Evolutionary conservation across 2,113 vertebrate species (phyloP), one percentile per base, ranked within the genome.

Genomic region (Pungitius pungitius): DNA sequence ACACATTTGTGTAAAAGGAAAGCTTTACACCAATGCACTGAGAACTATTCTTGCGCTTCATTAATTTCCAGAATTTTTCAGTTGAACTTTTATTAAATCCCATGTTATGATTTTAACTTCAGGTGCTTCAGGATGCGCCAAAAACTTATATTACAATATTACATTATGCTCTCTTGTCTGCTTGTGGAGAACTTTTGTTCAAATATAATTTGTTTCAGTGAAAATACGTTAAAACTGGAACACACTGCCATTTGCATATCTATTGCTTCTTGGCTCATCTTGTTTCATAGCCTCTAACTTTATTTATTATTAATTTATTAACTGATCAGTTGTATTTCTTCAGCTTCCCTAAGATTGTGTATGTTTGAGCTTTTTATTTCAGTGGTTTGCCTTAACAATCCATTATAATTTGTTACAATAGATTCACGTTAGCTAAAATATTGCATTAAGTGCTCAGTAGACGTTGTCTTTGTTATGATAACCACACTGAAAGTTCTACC

Each of bases 1-100:
- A 60, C 37, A 62, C 47, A 45, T 67, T 56, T 43, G 57, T 56
- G 33, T 47, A 22, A 69, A 77, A 73, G 12, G 33, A 63, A 59
- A 72, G 33, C 58, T 24, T 35, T 45, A 56, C 40, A 39, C 15
- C n/a, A 13, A 17, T 15, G 26, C 8, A 30, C 78, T 26, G 52
- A 9, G n/a, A 35, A 57, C 49, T 42, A 10, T 83, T 2, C 24
- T 12, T 20, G 10, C 15, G 9, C 30, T 30, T 59, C 2, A 3
- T 3, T 9, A 7, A 56, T 40, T 24, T 22, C 58, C 24, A 18
- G 39, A 2, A 20, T 39, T 49, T 57, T 27, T 59, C 35, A 14
- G 6, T 20, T 22, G 63, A 14, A 45, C 39, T 59, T 51, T 61
- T 12, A 57, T 30, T 11, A 49, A 4, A 27, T 37, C 14, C 39